These are phyloP conservation scores for Ganaspis sp. DNA, from an alignment of 1,140 invertebrate genomes.

Conservation along the genomic window DNA sequence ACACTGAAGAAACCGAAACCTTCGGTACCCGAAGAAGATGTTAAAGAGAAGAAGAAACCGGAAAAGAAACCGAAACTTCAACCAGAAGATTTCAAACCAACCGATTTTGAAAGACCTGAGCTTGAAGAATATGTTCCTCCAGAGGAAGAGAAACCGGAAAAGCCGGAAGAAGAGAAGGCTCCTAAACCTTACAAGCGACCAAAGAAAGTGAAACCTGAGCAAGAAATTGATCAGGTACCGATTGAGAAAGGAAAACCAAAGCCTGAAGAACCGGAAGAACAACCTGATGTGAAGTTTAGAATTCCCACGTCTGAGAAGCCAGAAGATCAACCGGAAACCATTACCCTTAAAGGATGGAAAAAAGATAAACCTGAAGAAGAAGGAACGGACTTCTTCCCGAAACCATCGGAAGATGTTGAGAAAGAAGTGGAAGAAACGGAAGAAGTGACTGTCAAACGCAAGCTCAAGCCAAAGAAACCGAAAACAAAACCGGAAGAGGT, in stretches of 20 bases:
- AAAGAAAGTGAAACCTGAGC: conserved; percentile 77
- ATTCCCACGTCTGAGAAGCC: conserved; percentile 76
- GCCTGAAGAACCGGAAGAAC: conserved; percentile 72
- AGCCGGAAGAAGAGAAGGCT: conserved; percentile 68
- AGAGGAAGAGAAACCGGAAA: conserved; percentile 67
- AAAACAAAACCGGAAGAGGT: conserved; percentile 54
- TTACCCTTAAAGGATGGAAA: conserved; percentile 77
- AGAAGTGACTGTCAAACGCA: conserved; percentile 13
- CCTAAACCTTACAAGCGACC: conserved; percentile 72
- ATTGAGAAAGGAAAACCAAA: conserved; percentile 78
- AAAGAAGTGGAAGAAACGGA: background rate
- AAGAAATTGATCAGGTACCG: conserved; percentile 74
- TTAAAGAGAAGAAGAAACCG: conserved; percentile 56
- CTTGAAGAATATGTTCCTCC: conserved; percentile 65
- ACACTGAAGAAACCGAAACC: conserved; percentile 60
- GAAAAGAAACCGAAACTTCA: conserved; percentile 61
- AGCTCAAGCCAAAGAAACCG: conserved; percentile 55
- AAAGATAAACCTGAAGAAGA: conserved; percentile 63
- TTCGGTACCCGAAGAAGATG: conserved; percentile 56
- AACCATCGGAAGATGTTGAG: background rate
- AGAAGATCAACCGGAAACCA: conserved; percentile 76
- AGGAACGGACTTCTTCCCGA: background rate
- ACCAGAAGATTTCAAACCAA: conserved; percentile 69
- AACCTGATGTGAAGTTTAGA: conserved; percentile 78
- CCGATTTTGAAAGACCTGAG: conserved; percentile 74